These are phyloP conservation scores for Thermophis baileyi DNA, from an alignment of 2,113 vertebrate species.

Conservation along the genomic window DNA sequence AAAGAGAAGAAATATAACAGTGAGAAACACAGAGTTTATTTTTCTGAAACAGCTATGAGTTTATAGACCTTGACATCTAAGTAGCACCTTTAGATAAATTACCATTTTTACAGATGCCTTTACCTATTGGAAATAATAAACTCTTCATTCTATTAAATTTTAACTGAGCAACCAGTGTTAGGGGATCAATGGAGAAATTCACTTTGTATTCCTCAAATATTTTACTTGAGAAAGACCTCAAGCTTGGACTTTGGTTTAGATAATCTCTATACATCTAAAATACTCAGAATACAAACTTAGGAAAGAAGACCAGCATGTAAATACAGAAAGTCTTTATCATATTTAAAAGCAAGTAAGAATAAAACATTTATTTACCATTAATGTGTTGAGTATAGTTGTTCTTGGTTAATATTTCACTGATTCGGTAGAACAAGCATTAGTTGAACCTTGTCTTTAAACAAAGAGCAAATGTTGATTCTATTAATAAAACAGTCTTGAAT, in stretches of 20 bases:
- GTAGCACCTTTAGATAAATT: not conserved
- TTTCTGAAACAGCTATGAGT: not conserved
- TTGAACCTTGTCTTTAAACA: not conserved
- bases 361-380: not conserved
- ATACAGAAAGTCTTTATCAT: not conserved
- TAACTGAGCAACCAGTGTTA: not conserved
- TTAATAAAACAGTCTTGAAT: not conserved
- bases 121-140: not conserved
- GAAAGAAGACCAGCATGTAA: not conserved
- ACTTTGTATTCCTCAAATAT: not conserved
- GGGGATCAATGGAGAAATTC: not conserved
- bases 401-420: not conserved
- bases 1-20: not conserved
- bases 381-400: not conserved
- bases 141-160: not conserved
- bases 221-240: not conserved
- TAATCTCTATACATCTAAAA: not conserved
- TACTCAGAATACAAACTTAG: not conserved
- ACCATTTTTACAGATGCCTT: not conserved
- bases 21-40: not conserved
- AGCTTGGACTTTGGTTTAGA: not conserved
- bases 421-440: not conserved
- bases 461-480: not conserved
- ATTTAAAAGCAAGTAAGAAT: not conserved
- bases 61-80: not conserved